Base-by-base conservation (phyloP, 2,113 vertebrate genomes). In the Xenopus laevis region DNA sequence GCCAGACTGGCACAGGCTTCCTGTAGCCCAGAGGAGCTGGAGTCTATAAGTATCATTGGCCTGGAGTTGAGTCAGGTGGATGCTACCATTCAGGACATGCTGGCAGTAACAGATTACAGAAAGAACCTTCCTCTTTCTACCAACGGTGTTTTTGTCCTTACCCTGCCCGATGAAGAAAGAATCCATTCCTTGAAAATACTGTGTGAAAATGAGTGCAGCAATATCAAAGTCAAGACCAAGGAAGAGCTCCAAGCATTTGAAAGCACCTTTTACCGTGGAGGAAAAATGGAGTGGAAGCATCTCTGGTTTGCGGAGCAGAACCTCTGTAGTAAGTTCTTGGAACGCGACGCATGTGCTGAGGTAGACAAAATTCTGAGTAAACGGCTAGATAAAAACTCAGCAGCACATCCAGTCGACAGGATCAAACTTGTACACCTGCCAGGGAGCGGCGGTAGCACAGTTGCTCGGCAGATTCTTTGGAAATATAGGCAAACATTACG, bases 401-500 rank as follows among this genome's bases (percentile, higher is more conserved):
- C 82, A 27, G 83, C 85, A 16, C 72, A 73, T 45, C 81, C 88
- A 0, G 86, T 93, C 33, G 79, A 78, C 12, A 85, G 79, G 52
- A 81, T 95, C n/a, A 92, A 91, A 77, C 89, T 95, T 82, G 93
- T 85, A 79, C 94, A 95, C 81, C 92, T 93, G 40, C 93, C 94
- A 27, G 94, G 93, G 55, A 94, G 94, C 7, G 94, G 93, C 33
- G 93, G 94, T 64, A 95, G 92, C 78, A 94, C 93, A 61, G 88
- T 93, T 21, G 90, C 91, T 77, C 85, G 90, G 11, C 91, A 94
- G 47, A 82, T 94, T 45, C 81, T 95, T 0, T 95, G 93, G 93
- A 92, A 89, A 72, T 85, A 82, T 20, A 89, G 86, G 72, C 91
- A 83, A 73, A 74, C 82, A 13, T 79, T 92, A 3, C 84, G 91